Percentiles rank a stretch among this genome's conserved stretches.
Conservation (phyloP, 2,113 vertebrate genomes). For the Microcebus griseorufus region DNA sequence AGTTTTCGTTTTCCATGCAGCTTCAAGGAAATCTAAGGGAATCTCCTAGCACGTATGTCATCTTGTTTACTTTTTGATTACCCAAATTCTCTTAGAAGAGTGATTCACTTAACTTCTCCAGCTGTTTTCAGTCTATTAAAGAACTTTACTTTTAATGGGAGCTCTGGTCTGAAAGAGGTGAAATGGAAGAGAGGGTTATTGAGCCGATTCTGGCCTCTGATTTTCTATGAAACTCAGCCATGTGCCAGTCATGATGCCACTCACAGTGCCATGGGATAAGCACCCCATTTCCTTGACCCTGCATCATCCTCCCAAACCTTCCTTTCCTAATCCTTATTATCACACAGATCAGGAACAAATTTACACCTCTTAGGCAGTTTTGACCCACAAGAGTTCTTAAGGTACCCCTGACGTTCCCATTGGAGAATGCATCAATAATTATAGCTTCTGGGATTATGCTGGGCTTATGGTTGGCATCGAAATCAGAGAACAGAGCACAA, state of each 20-base stretch:
- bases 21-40: background rate
- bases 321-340: background rate
- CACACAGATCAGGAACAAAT: background rate
- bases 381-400: background rate
- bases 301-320: background rate
- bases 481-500: background rate
- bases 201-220: background rate
- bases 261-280: too few relatives aligned
- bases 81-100: background rate
- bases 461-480: background rate
- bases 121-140: background rate
- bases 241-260: background rate
- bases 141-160: background rate
- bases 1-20: background rate
- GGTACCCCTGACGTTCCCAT: background rate
- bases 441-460: background rate
- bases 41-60: too few relatives aligned
- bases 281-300: background rate
- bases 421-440: background rate
- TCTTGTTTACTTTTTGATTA: background rate
- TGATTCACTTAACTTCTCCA: background rate
- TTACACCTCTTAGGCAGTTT: background rate
- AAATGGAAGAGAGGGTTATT: background rate
- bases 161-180: background rate
- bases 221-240: background rate